A percentile compares a stretch with the other conserved stretches of the same genome.
Evolutionary conservation across 2,113 vertebrate species (phyloP).

Genomic region (Orthonyx spaldingii): DNA sequence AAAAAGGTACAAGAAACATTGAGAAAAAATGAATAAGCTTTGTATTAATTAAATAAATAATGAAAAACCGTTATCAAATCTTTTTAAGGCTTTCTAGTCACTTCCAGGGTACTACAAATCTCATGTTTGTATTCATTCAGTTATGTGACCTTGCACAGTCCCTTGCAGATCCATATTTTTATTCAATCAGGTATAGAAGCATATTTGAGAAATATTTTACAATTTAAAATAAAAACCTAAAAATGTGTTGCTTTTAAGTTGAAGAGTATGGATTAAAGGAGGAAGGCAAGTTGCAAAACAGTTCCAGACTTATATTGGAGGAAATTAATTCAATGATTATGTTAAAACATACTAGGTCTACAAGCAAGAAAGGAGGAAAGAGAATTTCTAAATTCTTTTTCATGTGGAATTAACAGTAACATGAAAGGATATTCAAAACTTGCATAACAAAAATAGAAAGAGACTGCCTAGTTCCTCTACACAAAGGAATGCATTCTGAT

Average conservation of each 20-base stretch:
- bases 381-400: conserved; percentile 40
- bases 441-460: background rate
- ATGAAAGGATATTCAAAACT: conserved; percentile 28
- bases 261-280: background rate
- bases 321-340: background rate
- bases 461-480: background rate
- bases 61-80: background rate
- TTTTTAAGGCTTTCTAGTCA: background rate
- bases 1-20: background rate
- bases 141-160: background rate
- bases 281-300: background rate
- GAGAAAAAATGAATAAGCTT: background rate
- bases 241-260: background rate
- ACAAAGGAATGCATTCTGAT: background rate
- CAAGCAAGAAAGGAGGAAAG: background rate
- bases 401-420: conserved; percentile 14
- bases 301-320: background rate
- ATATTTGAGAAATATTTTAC: background rate
- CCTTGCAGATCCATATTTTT: background rate
- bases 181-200: background rate
- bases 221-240: background rate
- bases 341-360: background rate
- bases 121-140: background rate
- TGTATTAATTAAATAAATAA: background rate
- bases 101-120: background rate